Evolutionary conservation across 2,113 vertebrate species (phyloP).

Genomic region (Sebastes schlegelii): DNA sequence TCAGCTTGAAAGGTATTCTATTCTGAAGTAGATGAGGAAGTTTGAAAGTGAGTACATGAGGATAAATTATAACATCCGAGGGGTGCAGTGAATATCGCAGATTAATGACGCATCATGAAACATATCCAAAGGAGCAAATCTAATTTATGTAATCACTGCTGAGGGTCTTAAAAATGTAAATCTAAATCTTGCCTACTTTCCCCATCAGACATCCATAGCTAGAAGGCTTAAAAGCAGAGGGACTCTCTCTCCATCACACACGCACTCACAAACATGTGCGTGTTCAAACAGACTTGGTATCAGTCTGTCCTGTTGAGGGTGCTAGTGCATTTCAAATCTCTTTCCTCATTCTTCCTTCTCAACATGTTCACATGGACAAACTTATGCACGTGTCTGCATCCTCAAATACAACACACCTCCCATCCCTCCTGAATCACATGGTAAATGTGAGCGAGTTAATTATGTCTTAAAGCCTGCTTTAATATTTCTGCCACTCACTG

Average conservation of each 20-base stretch:
- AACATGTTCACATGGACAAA: constrained; percentile 1
- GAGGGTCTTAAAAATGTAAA: neutral
- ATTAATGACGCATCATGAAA: constrained; percentile 8
- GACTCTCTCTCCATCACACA: neutral
- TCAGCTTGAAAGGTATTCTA: neutral
- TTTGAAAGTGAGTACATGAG: neutral
- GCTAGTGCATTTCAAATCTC: constrained; percentile 64
- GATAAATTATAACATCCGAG: neutral
- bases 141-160: neutral
- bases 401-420: neutral
- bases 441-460: neutral
- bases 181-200: neutral
- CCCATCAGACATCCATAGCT: neutral
- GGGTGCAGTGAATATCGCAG: neutral
- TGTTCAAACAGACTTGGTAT: neutral
- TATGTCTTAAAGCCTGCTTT: neutral
- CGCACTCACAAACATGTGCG: neutral
- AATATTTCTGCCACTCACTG: neutral
- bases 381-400: neutral
- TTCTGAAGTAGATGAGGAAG: neutral
- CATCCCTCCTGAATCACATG: neutral
- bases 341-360: neutral
- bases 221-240: neutral
- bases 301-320: constrained; percentile 72
- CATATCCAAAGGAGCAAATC: neutral